Percentiles rank a stretch among this genome's conserved stretches.
Conservation (phyloP, 2,888 invertebrate species). For the Hedychridium roseum region DNA sequence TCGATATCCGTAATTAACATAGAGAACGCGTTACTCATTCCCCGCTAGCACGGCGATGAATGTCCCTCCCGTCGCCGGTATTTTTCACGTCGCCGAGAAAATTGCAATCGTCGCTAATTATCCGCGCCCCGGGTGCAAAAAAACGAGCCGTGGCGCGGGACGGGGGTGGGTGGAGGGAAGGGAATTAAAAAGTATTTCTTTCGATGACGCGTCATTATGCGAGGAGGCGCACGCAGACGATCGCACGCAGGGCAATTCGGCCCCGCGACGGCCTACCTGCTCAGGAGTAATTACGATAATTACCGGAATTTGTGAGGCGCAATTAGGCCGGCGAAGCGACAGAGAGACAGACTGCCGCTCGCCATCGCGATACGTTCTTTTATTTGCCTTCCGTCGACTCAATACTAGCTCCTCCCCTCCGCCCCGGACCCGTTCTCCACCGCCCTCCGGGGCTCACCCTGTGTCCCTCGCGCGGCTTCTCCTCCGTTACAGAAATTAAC, state of each 20-base stretch:
- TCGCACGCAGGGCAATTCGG: no score
- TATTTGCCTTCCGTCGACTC: conserved; percentile 7
- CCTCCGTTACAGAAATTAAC: conserved; percentile 30
- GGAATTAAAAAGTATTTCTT: no score
- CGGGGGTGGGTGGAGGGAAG: no score
- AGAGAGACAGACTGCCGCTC: conserved; percentile 31
- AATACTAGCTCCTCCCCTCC: conserved; percentile 18
- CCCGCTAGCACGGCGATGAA: neutral
- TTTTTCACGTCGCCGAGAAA: conserved; percentile 14
- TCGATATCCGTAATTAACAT: neutral
- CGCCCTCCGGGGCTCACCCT: conserved; percentile 16
- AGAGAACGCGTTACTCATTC: neutral
- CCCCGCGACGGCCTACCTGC: conserved; percentile 10
- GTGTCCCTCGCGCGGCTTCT: conserved; percentile 9
- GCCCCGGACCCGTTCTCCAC: conserved; percentile 15
- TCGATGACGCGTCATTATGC: no score
- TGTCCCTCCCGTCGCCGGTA: neutral
- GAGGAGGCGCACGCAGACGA: no score
- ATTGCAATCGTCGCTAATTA: no score
- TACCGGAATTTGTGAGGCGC: conserved; percentile 56
- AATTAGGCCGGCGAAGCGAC: conserved; percentile 44
- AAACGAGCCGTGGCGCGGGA: no score
- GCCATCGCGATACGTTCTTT: neutral
- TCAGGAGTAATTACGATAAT: conserved; percentile 55
- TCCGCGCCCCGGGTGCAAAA: conserved; percentile 13